Base-by-base conservation (phyloP, 1,140 invertebrate genomes). In the Paracyclopina nana region DNA sequence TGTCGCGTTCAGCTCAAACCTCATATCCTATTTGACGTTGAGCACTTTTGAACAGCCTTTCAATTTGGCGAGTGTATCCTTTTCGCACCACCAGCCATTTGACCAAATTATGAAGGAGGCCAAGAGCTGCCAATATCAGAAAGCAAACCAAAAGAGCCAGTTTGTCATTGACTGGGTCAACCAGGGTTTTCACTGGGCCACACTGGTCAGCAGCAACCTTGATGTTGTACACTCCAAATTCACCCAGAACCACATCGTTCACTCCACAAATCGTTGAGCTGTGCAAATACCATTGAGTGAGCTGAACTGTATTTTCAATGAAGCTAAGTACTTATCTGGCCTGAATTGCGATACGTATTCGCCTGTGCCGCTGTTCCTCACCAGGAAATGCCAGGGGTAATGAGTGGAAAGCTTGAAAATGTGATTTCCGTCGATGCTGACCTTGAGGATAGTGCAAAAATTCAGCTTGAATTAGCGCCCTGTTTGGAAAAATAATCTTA, bases 181-280 rank as follows among this genome's bases (percentile, higher is more conserved):
- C 26, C 22, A 54, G 49, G 29, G 53, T 52, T 14, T 54, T 43
- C 18, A 50, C 52, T 56, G 53, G 20, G 11, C 28, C 8, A 12
- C 49, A 55, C 2, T 49, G 22, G 1, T 3, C 26, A 6, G 41
- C 26, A 5, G 20, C 34, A 11, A 55, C 1, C n/a, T 38, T 52
- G 6, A 55, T 34, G 3, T 48, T 24, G 14, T 52, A 55, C 6
- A 55, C 50, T 6, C 54, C 54, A 30, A 52, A 55, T 40, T 55
- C 54, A 2, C 54, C 54, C 5, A 51, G 30, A 4, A 30, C 24
- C 11, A 30, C 50, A 0, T 26, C 50, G n/a, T n/a, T n/a, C n/a
- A n/a, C 9, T n/a, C 4, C 8, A 52, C 28, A 12, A 6, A 22
- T 11, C 49, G 52, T 11, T 42, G 16, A 9, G 22, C 38, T 4